These are phyloP conservation scores for Acanthurus leucopareius DNA, from an alignment of 2,797 vertebrate species.

Conservation along the genomic window DNA sequence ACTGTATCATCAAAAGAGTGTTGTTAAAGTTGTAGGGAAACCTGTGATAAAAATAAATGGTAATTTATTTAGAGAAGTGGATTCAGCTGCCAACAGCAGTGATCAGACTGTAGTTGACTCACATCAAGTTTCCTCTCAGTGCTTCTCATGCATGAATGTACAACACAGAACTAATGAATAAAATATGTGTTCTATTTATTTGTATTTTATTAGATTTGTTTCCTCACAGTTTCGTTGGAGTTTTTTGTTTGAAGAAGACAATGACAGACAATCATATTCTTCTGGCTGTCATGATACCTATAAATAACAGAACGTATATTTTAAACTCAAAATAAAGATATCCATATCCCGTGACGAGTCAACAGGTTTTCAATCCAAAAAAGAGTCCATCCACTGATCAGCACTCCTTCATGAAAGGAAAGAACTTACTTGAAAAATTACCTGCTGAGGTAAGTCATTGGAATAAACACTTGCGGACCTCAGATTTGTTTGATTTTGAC, in stretches of 20 bases:
- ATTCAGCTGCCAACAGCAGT: not conserved
- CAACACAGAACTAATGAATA: not conserved
- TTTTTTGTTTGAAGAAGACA: not conserved
- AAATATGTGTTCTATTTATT: not conserved
- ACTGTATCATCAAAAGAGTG: not conserved
- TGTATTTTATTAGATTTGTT: not conserved
- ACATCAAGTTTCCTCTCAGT: not conserved
- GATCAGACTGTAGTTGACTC: not conserved
- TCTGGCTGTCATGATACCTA: not conserved
- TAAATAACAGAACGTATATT: not conserved
- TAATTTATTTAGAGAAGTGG: not conserved
- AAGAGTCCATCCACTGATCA: not conserved
- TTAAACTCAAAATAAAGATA: not conserved
- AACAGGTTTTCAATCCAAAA: not conserved
- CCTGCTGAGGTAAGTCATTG: not conserved
- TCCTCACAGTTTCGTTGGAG: not conserved
- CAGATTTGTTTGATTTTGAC: not conserved
- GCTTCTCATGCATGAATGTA: not conserved
- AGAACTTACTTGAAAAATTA: not conserved
- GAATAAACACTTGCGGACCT: not conserved
- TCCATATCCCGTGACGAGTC: not conserved
- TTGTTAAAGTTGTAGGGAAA: constrained; percentile 2
- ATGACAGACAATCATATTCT: not conserved
- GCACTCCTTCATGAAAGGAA: not conserved
- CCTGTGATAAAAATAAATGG: not conserved